Conservation (phyloP, 2,888 invertebrate species). For the Acrobeloides nanus region DNA sequence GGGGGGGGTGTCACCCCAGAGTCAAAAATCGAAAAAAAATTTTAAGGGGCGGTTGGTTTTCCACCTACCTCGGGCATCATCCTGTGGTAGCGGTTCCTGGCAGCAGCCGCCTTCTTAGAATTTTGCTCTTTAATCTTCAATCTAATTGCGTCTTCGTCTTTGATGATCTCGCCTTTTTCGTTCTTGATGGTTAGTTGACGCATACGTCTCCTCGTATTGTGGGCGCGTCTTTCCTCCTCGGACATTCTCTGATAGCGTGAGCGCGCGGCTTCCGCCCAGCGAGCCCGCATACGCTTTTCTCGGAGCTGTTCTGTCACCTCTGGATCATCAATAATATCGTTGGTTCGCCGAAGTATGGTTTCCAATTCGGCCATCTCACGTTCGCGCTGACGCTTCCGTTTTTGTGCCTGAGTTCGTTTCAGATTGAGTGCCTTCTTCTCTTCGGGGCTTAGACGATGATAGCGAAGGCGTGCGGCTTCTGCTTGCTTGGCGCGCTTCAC, state of each 20-base stretch:
- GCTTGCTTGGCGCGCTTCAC: slow-evolving; percentile 48
- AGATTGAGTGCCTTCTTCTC: slow-evolving; percentile 49
- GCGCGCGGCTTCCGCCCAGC: slow-evolving; percentile 52
- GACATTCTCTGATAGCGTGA: slow-evolving; percentile 36
- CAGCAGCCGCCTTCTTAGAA: slow-evolving; percentile 51
- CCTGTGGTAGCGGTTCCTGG: slow-evolving; percentile 28
- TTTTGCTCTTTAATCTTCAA: slow-evolving; percentile 46
- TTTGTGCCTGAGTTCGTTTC: slow-evolving; percentile 49
- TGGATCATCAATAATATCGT: slow-evolving; percentile 51
- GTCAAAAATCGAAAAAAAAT: too few relatives aligned
- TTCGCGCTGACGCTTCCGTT: slow-evolving; percentile 50
- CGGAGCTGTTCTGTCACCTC: slow-evolving; percentile 50
- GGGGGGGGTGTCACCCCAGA: too few relatives aligned
- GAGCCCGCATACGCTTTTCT: slow-evolving; percentile 49
- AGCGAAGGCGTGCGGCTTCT: slow-evolving; percentile 49
- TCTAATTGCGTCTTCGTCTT: slow-evolving; percentile 42
- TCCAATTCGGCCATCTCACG: slow-evolving; percentile 51
- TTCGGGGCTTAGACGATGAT: slow-evolving; percentile 44
- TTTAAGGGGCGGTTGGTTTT: not conserved
- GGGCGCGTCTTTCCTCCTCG: slow-evolving; percentile 37
- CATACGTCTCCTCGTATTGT: slow-evolving; percentile 46
- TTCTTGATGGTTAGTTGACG: slow-evolving; percentile 42
- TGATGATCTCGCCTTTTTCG: slow-evolving; percentile 26
- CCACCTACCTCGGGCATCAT: slow-evolving; percentile 11
- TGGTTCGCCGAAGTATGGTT: slow-evolving; percentile 41